These are phyloP conservation scores for Pungitius pungitius DNA, from an alignment of 2,113 vertebrate species.

Conservation along the genomic window DNA sequence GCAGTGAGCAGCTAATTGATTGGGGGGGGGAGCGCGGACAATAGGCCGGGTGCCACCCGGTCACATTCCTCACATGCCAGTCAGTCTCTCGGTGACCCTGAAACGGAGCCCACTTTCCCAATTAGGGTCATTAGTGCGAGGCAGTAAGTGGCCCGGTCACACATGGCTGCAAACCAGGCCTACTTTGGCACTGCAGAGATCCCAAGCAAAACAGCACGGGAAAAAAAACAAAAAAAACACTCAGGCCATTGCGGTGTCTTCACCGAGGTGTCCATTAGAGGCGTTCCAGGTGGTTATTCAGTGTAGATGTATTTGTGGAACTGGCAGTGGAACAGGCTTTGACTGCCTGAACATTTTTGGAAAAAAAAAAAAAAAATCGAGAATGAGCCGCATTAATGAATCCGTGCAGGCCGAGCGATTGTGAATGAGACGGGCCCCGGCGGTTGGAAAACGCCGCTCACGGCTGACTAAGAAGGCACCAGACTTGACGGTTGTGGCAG, in stretches of 20 bases:
- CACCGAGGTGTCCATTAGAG: conserved; percentile 48
- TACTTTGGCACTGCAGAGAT: conserved; percentile 66
- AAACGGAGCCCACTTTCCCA: conserved; percentile 80
- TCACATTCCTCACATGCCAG: conserved; percentile 77
- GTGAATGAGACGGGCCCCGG: conserved; percentile 21
- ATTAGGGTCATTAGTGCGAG: conserved; percentile 78
- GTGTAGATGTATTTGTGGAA: conserved; percentile 6
- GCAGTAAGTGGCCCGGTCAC: conserved; percentile 75
- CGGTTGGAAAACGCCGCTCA: conserved; percentile 40
- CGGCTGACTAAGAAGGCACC: conserved; percentile 19
- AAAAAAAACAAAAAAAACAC: conserved; percentile 11
- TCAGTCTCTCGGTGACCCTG: conserved; percentile 74
- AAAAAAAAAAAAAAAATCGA: conserved; percentile 1
- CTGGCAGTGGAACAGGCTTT: not conserved
- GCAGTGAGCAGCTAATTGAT: conserved; percentile 59
- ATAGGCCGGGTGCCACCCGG: conserved; percentile 58
- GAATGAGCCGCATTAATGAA: conserved; percentile 22
- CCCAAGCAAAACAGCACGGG: conserved; percentile 47
- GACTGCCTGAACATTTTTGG: not conserved
- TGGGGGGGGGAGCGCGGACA: conserved; percentile 56
- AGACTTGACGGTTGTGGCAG: conserved; percentile 75
- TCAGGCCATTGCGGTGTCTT: conserved; percentile 22
- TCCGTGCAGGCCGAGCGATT: not conserved
- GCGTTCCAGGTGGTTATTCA: conserved; percentile 35
- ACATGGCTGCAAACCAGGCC: conserved; percentile 72